A percentile compares a stretch with the other conserved stretches of the same genome.
Evolutionary conservation across 2,888 invertebrate species (phyloP).

Genomic region (Nebria brevicollis): DNA sequence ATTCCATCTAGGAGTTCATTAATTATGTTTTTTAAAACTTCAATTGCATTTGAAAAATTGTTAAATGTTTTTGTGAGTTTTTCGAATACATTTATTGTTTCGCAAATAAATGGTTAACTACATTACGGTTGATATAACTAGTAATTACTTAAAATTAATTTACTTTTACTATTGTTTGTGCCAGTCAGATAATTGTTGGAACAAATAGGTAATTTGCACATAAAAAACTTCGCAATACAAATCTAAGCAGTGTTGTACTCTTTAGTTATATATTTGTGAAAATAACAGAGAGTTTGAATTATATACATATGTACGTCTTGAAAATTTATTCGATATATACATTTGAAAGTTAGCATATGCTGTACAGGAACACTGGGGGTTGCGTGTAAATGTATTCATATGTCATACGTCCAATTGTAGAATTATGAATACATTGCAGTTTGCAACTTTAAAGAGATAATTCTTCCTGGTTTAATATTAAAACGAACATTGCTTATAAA

Average conservation of each 20-base stretch:
- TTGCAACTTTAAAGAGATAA: slow-evolving; percentile 28
- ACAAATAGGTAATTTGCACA: neutral
- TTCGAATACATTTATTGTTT: neutral
- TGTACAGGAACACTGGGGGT: neutral
- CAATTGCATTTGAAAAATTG: neutral
- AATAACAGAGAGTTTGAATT: neutral
- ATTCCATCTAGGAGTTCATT: neutral
- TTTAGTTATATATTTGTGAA: neutral
- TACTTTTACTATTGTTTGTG: no score
- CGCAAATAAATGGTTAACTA: neutral
- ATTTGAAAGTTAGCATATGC: neutral
- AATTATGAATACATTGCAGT: neutral
- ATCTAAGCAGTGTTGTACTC: neutral
- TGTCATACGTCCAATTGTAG: neutral
- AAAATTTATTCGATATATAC: neutral
- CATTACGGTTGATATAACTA: no score
- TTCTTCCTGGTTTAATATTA: slow-evolving; percentile 24
- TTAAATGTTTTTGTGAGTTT: neutral
- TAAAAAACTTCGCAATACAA: neutral
- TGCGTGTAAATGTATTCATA: neutral
- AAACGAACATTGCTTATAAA: slow-evolving; percentile 31
- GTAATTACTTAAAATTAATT: no score
- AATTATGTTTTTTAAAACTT: neutral
- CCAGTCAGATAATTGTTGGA: neutral
- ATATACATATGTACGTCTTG: neutral